Conservation (phyloP, 2,113 vertebrate genomes). For the Camelus dromedarius region DNA sequence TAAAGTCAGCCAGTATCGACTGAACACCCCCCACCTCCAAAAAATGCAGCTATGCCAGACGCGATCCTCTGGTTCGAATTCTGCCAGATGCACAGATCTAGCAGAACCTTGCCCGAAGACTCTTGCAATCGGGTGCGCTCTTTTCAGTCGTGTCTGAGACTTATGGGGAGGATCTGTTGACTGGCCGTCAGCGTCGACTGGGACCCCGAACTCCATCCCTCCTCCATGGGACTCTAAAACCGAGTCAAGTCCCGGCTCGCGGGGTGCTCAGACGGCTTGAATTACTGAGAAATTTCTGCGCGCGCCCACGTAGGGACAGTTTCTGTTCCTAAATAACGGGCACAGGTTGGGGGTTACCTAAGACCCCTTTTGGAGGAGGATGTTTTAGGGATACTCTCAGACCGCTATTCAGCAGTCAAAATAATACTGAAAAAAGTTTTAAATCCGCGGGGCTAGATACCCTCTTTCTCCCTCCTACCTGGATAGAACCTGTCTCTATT, state of each 20-base stretch:
- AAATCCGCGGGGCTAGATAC: background rate
- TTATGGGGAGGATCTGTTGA: background rate
- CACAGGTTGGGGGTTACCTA: background rate
- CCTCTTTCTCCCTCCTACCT: background rate
- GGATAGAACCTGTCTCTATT: background rate
- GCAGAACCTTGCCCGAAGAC: background rate
- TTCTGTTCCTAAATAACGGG: background rate
- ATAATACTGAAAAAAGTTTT: background rate
- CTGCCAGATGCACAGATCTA: background rate
- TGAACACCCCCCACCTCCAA: background rate
- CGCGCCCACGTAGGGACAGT: background rate
- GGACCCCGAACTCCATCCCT: background rate
- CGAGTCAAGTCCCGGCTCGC: background rate
- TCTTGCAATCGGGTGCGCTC: background rate
- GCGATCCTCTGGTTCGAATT: background rate
- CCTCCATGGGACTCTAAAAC: background rate
- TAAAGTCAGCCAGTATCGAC: constrained; percentile 15
- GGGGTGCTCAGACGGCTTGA: background rate
- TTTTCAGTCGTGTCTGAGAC: background rate
- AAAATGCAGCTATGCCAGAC: background rate
- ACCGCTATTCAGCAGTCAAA: background rate
- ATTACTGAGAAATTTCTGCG: constrained; percentile 5
- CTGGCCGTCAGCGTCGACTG: background rate
- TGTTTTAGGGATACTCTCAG: background rate
- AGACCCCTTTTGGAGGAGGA: background rate